These are phyloP conservation scores for Hypotaenidia philippensis DNA, from an alignment of 2,797 vertebrate species.

Conservation along the genomic window DNA sequence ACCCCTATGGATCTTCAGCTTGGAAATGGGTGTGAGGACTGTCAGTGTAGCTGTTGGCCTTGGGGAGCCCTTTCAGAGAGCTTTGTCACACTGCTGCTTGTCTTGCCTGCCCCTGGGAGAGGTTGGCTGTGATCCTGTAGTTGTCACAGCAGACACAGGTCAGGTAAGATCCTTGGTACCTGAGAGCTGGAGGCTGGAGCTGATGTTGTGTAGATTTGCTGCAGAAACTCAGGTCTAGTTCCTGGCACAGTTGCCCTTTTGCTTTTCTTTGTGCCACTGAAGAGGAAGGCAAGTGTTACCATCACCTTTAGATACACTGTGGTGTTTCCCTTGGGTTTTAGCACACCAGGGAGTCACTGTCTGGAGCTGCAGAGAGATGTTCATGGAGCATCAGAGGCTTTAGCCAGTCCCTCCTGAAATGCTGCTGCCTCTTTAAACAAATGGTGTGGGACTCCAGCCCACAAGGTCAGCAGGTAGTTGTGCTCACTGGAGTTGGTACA, in stretches of 20 bases:
- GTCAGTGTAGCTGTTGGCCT: not conserved
- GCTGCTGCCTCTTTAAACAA: not conserved
- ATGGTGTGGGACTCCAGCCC: not conserved
- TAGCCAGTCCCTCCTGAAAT: not conserved
- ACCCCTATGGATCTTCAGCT: not conserved
- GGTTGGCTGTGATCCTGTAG: not conserved
- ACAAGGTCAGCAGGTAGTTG: not conserved
- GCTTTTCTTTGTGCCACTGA: not conserved
- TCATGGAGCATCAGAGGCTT: not conserved
- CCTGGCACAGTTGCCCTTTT: not conserved
- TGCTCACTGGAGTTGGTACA: not conserved
- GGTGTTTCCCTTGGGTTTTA: not conserved
- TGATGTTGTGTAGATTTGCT: not conserved
- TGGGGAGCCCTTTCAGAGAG: not conserved
- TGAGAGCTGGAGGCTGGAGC: slow-evolving; percentile 13
- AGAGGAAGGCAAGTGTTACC: not conserved
- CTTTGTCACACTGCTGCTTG: not conserved
- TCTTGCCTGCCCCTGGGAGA: not conserved
- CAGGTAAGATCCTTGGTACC: not conserved
- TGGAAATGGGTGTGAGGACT: not conserved
- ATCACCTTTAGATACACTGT: not conserved
- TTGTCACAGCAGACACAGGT: not conserved
- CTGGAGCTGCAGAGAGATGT: not conserved
- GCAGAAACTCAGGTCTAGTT: not conserved
- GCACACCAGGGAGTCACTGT: not conserved